phyloP scores from a whole-genome alignment of 1,140 invertebrate species.

The Anastatus disparis region DNA sequence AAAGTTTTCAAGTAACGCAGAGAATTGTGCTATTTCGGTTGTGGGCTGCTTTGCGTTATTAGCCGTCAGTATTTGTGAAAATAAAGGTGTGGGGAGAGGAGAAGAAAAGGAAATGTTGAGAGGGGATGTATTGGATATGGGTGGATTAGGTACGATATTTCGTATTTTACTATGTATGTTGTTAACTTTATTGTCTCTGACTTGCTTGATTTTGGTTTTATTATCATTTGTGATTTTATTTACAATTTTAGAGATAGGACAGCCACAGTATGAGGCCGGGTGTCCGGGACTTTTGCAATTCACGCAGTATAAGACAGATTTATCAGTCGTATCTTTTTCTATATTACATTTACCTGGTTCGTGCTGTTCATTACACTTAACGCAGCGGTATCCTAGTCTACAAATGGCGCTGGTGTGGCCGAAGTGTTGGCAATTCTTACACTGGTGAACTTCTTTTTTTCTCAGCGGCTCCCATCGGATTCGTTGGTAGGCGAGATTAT shows the following conservation, averaged over 20 bases:
- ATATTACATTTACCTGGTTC: slow-evolving; percentile 13
- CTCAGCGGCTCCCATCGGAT: slow-evolving; percentile 33
- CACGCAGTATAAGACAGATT: slow-evolving; percentile 5
- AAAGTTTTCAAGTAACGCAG: too few relatives aligned
- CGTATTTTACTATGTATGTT: background rate
- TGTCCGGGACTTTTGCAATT: slow-evolving; percentile 24
- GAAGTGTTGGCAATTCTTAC: slow-evolving; percentile 37
- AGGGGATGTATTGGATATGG: too few relatives aligned
- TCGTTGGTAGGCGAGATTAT: slow-evolving; percentile 10
- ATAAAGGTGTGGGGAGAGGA: too few relatives aligned
- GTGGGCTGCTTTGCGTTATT: too few relatives aligned
- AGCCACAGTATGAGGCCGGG: slow-evolving; percentile 39
- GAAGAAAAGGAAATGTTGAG: too few relatives aligned
- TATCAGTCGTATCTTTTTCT: background rate
- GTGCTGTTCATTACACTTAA: slow-evolving; percentile 33
- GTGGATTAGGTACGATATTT: too few relatives aligned
- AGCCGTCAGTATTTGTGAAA: too few relatives aligned
- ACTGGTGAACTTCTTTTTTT: slow-evolving; percentile 32
- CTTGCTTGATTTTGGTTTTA: background rate
- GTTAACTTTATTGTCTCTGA: background rate
- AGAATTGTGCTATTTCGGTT: too few relatives aligned
- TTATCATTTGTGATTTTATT: background rate
- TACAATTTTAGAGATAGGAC: background rate
- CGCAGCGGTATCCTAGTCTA: slow-evolving; percentile 15
- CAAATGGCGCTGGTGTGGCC: slow-evolving; percentile 34